phyloP scores from a whole-genome alignment of 1,140 invertebrate species.

The Drosophila azteca region DNA sequence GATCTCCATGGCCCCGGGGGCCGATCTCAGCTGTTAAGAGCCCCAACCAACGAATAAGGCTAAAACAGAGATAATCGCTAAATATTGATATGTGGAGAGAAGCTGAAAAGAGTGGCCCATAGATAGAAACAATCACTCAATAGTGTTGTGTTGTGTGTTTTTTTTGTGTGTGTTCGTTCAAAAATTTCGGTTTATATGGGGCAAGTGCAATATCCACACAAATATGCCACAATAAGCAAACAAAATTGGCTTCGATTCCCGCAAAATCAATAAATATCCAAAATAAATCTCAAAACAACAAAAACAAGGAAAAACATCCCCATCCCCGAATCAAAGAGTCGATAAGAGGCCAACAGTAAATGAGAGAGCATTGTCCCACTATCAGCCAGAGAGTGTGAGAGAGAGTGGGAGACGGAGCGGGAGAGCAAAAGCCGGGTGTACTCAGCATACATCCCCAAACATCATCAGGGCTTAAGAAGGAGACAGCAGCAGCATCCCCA shows the following conservation, averaged over 20 bases:
- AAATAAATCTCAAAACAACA: conserved; percentile 58
- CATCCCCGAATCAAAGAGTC: conserved; percentile 49
- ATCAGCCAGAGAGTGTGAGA: background rate
- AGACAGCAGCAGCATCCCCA: conserved; percentile 4
- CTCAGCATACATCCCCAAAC: background rate
- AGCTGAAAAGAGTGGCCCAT: background rate
- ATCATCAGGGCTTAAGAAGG: too few species aligned
- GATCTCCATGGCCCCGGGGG: background rate
- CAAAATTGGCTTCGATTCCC: conserved; percentile 33
- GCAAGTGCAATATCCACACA: conserved; percentile 60
- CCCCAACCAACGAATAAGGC: conserved; percentile 21
- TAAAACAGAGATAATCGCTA: conserved; percentile 24
- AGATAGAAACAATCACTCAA: conserved; percentile 16
- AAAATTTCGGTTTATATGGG: conserved; percentile 26
- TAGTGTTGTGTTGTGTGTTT: conserved; percentile 44
- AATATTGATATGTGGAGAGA: conserved; percentile 12
- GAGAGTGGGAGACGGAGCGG: conserved; percentile 14
- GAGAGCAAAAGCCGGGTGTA: background rate
- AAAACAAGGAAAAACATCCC: conserved; percentile 15
- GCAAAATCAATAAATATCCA: conserved; percentile 79
- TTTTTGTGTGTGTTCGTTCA: conserved; percentile 22
- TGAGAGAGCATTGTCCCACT: conserved; percentile 1
- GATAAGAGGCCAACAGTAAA: conserved; percentile 73
- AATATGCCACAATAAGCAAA: conserved; percentile 34
- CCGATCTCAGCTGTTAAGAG: conserved; percentile 43